Conservation (phyloP, 2,888 invertebrate species). For the Drosophila fulvimacula region DNA sequence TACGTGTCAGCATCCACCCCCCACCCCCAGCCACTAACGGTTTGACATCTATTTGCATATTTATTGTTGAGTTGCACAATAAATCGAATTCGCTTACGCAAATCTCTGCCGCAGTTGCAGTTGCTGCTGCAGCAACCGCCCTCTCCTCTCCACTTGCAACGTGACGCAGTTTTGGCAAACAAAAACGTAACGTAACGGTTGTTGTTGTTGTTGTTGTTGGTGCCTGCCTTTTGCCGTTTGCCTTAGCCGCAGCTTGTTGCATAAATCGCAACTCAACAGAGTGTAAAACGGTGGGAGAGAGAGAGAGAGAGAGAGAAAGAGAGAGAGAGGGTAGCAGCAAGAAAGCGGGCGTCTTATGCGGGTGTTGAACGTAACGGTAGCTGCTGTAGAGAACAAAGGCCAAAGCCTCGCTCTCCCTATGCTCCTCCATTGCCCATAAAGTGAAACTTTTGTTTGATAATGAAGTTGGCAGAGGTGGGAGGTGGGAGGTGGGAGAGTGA, state of each 20-base stretch:
- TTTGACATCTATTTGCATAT: slow-evolving; percentile 64
- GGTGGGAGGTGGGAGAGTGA: neutral
- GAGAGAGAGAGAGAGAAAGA: too few relatives aligned
- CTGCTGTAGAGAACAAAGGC: slow-evolving; percentile 10
- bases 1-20: slow-evolving; percentile 20
- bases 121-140: neutral
- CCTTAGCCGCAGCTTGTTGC: slow-evolving; percentile 58
- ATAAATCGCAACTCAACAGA: slow-evolving; percentile 68
- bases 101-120: slow-evolving; percentile 58
- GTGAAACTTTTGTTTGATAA: neutral
- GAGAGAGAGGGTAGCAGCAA: neutral
- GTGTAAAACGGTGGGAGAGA: slow-evolving; percentile 51
- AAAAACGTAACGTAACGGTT: slow-evolving; percentile 67
- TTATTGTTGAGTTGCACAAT: slow-evolving; percentile 65
- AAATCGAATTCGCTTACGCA: slow-evolving; percentile 76
- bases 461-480: neutral
- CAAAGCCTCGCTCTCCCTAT: neutral
- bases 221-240: slow-evolving; percentile 22
- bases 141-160: slow-evolving; percentile 65
- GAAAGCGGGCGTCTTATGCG: slow-evolving; percentile 1
- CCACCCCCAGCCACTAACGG: slow-evolving; percentile 5
- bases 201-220: slow-evolving; percentile 14
- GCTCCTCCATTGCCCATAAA: neutral
- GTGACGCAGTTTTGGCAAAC: slow-evolving; percentile 77
- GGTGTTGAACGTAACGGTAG: slow-evolving; percentile 39